Evolutionary conservation across 2,113 vertebrate species (phyloP).

Genomic region (Melanocharis versteri): DNA sequence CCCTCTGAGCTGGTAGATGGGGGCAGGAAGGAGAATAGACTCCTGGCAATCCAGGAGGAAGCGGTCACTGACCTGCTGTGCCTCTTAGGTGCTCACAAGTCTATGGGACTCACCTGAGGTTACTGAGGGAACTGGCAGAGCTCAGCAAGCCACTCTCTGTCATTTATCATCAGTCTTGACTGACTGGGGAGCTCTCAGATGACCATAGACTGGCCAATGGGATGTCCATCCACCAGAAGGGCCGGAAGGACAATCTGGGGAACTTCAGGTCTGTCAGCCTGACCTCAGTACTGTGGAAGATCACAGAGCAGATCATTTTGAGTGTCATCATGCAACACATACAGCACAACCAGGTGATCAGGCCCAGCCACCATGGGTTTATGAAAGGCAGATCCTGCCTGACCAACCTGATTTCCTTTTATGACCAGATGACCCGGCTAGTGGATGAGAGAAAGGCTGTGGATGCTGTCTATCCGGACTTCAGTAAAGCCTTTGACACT

Average conservation of each 20-base stretch:
- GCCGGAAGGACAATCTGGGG: too few species aligned
- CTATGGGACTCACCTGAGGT: not conserved
- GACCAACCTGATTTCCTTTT: not conserved
- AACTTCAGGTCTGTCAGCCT: not conserved
- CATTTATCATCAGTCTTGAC: not conserved
- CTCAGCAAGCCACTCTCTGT: not conserved
- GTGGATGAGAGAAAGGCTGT: not conserved
- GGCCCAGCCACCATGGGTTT: not conserved
- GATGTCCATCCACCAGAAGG: not conserved
- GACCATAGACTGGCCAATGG: not conserved
- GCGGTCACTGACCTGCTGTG: not conserved
- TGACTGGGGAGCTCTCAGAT: not conserved
- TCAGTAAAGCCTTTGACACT: not conserved
- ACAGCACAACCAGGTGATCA: not conserved
- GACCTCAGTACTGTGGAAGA: not conserved
- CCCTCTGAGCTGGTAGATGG: not conserved
- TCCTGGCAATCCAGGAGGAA: not conserved
- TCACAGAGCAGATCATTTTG: not conserved
- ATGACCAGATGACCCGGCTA: not conserved
- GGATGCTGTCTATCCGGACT: not conserved
- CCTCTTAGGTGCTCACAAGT: not conserved
- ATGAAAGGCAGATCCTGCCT: not conserved
- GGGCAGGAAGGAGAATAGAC: not conserved
- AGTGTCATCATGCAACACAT: too few species aligned
- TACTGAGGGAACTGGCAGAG: not conserved